Base-by-base conservation (phyloP, 2,797 vertebrate species). In the Typhlichthys eigenmanni region DNA sequence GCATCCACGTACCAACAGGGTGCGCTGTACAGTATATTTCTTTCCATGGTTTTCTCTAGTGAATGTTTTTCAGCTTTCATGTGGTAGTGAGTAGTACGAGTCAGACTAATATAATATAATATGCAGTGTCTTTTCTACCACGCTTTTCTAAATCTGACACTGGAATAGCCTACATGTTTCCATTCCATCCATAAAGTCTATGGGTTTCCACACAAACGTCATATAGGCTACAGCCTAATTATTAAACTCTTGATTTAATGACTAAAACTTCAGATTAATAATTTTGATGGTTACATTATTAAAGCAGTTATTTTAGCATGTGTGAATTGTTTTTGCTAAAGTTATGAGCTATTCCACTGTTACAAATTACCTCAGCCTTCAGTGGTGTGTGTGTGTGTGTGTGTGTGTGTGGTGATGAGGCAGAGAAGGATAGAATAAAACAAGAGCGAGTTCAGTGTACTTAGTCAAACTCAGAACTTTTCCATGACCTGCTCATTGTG, bases 401-500 rank as follows among this genome's bases (percentile, higher is more conserved):
- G 58, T 16, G 68, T 71, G 72, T 64, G 62, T 79, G 74, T 80
- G 71, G 74, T 59, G 34, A 34, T n/a, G 55, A 56, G 52, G 13
- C 29, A 71, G 72, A 71, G 71, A 78, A 64, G 60, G 81, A 86
- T 78, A 76, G 69, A 71, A 75, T 72, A 80, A 83, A 84, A 78
- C 82, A 74, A 79, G 84, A 85, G 82, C 9, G 38, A 43, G 38
- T 43, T 7, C 38, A 43, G 7, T 82, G 81, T 85, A 88, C 88
- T 89, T 90, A 85, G 84, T 89, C 85, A 87, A 87, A 88, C 88
- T 87, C 80, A 61, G 85, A 84, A 90, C 88, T 89, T 91, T 91
- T 92, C 89, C 90, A 92, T 92, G 91, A 92, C 83, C 87, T 87
- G 82, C 72, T 89, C 81, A 77, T 84, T 82, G 71, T 91, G 91